Base-by-base conservation (phyloP, 2,113 vertebrate genomes). In the Hucho hucho region DNA sequence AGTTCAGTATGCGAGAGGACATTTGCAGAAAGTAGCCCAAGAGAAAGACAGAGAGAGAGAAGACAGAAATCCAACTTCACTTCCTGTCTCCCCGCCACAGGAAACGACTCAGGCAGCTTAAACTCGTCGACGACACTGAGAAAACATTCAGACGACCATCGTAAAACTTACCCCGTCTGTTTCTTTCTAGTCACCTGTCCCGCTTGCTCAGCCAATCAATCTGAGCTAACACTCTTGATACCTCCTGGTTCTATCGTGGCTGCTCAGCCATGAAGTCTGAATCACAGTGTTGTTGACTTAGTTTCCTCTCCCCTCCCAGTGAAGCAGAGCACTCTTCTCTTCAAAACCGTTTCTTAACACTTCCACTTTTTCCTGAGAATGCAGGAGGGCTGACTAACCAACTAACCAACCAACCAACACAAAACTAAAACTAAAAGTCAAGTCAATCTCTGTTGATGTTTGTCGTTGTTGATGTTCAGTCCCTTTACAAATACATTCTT, bases 61-160 rank as follows among this genome's bases (percentile, higher is more conserved):
- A 77, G 79, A 20, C 75, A 89, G 84, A 79, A 49, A 53, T 14
- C 11, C 47, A 49, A 18, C 12, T 53, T 16, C 49, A 83, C 87
- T 93, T 94, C 93, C 93, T 92, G 90, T 89, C 86, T 87, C 70
- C 69, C 80, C 29, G 64, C 81, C 75, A 92, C 92, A 92, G 92
- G 93, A 94, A 94, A 91, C 88, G 49, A 77, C 86, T 90, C 81
- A 49, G 84, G 76, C 86, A 86, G 84, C 84, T 83, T 87, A 82
- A 85, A 73, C 77, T 84, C 84, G 70, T 75, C 69, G 79, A 87
- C 85, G 76, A 78, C 13, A 69, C 9, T 78, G 79, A 53, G 49
- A 59, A 84, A 73, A 25, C 28, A 64, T 70, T 22, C 65, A 85
- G 29, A 64, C 58, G 70, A 78, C 37, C 53, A 71, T 61, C 56